phyloP scores from a whole-genome alignment of 2,113 vertebrate genomes.

The Macquaria ambigua region DNA sequence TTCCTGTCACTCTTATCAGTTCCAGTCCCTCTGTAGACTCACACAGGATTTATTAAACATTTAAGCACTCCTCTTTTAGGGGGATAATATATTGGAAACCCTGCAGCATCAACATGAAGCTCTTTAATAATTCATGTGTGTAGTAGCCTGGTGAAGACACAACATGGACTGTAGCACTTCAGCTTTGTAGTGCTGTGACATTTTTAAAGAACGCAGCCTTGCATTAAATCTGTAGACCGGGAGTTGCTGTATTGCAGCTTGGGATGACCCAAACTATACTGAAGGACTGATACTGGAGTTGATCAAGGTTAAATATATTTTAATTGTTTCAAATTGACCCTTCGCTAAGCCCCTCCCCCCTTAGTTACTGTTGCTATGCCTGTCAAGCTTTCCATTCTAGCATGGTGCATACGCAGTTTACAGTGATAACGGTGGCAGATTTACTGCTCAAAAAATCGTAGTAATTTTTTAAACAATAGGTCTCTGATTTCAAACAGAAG shows the following conservation, averaged over 20 bases:
- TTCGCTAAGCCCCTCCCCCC: neutral
- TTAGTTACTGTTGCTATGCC: neutral
- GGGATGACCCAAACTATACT: neutral
- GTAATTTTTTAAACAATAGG: neutral
- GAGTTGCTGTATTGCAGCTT: neutral
- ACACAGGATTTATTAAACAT: slow-evolving; percentile 79
- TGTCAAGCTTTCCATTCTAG: neutral
- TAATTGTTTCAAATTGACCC: neutral
- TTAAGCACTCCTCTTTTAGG: slow-evolving; percentile 63
- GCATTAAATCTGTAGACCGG: slow-evolving; percentile 17
- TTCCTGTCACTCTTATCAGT: slow-evolving; percentile 72
- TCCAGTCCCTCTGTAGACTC: slow-evolving; percentile 50
- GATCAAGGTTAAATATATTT: neutral
- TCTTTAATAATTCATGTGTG: slow-evolving; percentile 80
- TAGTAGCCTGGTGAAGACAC: slow-evolving; percentile 62
- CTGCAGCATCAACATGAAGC: slow-evolving; percentile 80
- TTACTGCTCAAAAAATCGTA: neutral
- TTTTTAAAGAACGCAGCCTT: slow-evolving; percentile 12
- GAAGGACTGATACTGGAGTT: neutral
- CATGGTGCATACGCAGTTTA: neutral
- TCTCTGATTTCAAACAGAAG: neutral
- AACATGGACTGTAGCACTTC: slow-evolving; percentile 61
- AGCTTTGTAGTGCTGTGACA: slow-evolving; percentile 42
- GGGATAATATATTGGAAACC: slow-evolving; percentile 73
- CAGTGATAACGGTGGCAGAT: neutral